Evolutionary conservation across 2,888 invertebrate genomes (phyloP).

Genomic region (Mesoligia furuncula): DNA sequence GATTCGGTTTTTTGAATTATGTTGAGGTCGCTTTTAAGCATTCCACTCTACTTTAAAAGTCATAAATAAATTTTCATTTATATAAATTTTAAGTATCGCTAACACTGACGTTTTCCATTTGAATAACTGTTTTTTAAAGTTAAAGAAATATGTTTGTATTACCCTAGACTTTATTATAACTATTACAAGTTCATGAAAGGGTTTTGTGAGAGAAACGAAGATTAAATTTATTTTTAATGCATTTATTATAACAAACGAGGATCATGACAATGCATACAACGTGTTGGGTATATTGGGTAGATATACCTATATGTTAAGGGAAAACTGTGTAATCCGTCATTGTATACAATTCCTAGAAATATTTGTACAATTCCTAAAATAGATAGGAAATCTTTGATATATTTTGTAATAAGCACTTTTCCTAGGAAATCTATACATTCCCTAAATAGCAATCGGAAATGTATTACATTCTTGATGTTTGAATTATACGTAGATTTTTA

Average conservation of each 20-base stretch:
- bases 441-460: no score
- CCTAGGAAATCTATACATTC: no score
- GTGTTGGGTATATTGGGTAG: constrained; percentile 52
- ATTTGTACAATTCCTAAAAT: no score
- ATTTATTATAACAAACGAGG: constrained; percentile 54
- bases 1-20: constrained; percentile 63
- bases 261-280: constrained; percentile 49
- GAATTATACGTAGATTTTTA: no score
- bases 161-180: constrained; percentile 3
- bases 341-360: no score
- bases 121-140: constrained; percentile 50
- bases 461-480: no score
- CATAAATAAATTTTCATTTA: constrained; percentile 66
- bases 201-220: constrained; percentile 38
- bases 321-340: no score
- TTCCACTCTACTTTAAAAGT: constrained; percentile 64
- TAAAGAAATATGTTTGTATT: constrained; percentile 41
- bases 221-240: constrained; percentile 32
- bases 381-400: no score
- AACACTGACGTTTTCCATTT: constrained; percentile 57
- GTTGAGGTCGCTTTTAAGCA: constrained; percentile 66
- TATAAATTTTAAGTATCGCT: constrained; percentile 59
- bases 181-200: constrained; percentile 29
- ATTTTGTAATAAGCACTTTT: no score
- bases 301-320: constrained; percentile 58